These are phyloP conservation scores for Nyctereutes procyonoides DNA, from an alignment of 2,113 vertebrate species.

Conservation along the genomic window DNA sequence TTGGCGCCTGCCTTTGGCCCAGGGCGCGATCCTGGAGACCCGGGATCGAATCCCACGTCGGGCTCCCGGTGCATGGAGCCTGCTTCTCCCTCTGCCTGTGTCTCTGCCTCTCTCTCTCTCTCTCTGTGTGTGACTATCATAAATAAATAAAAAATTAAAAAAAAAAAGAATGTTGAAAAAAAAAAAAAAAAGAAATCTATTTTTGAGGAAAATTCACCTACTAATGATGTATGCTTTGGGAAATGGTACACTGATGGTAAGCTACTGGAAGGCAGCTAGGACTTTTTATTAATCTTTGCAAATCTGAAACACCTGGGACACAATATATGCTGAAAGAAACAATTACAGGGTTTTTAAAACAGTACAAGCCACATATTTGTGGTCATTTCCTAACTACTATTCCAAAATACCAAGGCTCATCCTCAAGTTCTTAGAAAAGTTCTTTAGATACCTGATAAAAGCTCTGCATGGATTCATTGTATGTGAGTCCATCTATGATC, in stretches of 20 bases:
- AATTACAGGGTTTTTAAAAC: not conserved
- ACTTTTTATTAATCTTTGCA: not conserved
- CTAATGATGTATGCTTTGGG: not conserved
- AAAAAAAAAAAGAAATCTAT: not conserved
- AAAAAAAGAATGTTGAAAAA: too few species aligned
- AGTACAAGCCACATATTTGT: not conserved
- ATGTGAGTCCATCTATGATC: not conserved
- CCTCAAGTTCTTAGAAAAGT: not conserved
- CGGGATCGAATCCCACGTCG: too few species aligned
- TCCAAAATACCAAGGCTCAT: not conserved
- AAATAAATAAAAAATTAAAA: too few species aligned
- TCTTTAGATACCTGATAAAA: not conserved
- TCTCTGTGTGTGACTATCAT: too few species aligned
- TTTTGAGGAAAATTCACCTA: not conserved
- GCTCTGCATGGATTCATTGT: not conserved
- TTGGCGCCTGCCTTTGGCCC: too few species aligned
- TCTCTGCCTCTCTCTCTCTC: too few species aligned
- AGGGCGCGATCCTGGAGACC: too few species aligned
- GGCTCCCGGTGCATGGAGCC: too few species aligned
- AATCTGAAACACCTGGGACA: not conserved
- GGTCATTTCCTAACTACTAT: not conserved
- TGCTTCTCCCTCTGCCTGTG: too few species aligned
- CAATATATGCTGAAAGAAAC: not conserved
- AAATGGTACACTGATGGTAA: not conserved
- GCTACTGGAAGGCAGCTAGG: not conserved